A percentile compares a stretch with the other conserved stretches of the same genome.
phyloP scores from a whole-genome alignment of 2,113 vertebrate genomes.

The Heterotis niloticus region DNA sequence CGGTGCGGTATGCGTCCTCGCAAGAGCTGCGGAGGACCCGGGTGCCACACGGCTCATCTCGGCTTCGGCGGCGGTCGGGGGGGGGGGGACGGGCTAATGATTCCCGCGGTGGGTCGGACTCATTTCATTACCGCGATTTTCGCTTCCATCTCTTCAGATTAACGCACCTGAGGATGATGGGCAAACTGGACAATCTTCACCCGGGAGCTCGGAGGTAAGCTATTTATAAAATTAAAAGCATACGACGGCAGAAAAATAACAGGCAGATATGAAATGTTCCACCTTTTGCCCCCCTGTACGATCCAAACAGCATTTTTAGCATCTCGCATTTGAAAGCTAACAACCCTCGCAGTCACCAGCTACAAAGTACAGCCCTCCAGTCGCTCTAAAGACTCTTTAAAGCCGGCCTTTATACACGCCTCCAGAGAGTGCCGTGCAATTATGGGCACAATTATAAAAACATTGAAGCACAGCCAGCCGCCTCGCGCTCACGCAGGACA shows the following conservation, averaged over 20 bases:
- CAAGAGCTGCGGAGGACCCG: no score
- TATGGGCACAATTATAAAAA: constrained; percentile 52
- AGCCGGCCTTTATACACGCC: constrained; percentile 29
- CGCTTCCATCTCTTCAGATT: neutral
- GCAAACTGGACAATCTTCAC: neutral
- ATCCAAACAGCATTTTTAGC: constrained; percentile 27
- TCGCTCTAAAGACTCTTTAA: constrained; percentile 27
- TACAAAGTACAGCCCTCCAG: constrained; percentile 27
- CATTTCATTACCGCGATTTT: neutral
- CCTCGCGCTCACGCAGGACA: constrained; percentile 23
- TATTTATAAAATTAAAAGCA: constrained; percentile 6
- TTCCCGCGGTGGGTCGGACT: neutral
- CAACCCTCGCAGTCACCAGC: constrained; percentile 11
- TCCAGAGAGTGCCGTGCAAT: constrained; percentile 46
- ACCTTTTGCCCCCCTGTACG: neutral
- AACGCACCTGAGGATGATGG: neutral
- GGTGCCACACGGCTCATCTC: neutral
- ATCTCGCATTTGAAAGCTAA: constrained; percentile 20
- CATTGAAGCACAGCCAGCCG: constrained; percentile 41
- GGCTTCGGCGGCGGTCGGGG: neutral
- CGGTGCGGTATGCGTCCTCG: no score
- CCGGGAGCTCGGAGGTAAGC: neutral
- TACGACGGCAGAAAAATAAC: neutral
- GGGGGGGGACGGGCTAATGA: neutral
- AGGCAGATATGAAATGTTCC: neutral